These are phyloP conservation scores for Rhyacichthys aspro DNA, from an alignment of 2,797 vertebrate species.

Conservation along the genomic window DNA sequence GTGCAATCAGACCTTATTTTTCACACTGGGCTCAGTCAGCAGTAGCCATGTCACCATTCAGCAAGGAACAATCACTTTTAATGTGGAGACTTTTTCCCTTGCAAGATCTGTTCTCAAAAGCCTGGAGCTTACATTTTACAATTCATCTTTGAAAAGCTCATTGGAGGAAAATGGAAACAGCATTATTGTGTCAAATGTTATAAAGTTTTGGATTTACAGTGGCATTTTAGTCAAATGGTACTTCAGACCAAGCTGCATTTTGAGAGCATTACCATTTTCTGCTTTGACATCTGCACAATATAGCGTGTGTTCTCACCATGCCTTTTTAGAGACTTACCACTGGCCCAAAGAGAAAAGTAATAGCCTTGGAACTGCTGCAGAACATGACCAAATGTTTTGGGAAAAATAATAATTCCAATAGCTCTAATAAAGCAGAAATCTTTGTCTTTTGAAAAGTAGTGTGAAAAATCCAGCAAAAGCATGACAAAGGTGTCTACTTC, in stretches of 20 bases:
- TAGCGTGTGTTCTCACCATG: no score
- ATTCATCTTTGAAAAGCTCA: conserved; percentile 40
- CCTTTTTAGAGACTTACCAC: no score
- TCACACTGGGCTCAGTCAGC: conserved; percentile 51
- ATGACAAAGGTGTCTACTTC: neutral
- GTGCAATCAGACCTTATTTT: conserved; percentile 73
- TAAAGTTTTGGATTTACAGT: neutral
- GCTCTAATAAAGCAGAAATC: no score
- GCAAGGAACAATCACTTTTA: conserved; percentile 58
- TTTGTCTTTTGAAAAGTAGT: no score
- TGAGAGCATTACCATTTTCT: neutral
- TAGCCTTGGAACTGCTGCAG: no score
- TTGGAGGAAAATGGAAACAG: conserved; percentile 30
- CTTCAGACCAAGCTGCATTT: neutral
- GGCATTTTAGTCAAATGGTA: conserved; percentile 6
- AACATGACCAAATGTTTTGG: no score
- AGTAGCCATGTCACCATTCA: conserved; percentile 45
- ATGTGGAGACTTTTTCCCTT: conserved; percentile 46
- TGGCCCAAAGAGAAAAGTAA: no score
- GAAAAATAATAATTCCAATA: no score
- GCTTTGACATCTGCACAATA: neutral
- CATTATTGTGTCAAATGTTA: conserved; percentile 16
- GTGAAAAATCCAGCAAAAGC: neutral
- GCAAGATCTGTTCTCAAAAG: conserved; percentile 36
- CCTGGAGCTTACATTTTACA: conserved; percentile 25